Evolutionary conservation across 2,797 vertebrate genomes (phyloP).

Genomic region (Acanthopagrus latus): DNA sequence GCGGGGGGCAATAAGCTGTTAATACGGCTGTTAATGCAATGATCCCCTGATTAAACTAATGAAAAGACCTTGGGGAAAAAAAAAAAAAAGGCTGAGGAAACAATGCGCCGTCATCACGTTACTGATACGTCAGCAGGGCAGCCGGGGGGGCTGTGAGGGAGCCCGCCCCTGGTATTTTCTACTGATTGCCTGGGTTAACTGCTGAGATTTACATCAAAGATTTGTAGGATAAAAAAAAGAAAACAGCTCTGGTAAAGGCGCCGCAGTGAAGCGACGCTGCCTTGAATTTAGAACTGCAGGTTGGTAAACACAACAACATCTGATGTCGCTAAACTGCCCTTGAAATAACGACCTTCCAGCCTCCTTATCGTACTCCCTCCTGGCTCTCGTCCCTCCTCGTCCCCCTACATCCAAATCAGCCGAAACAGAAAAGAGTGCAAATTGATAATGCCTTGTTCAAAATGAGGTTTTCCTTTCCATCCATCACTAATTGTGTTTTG

Average conservation of each 20-base stretch:
- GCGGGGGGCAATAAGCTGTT: neutral
- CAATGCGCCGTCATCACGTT: conserved; percentile 27
- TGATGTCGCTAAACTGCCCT: conserved; percentile 16
- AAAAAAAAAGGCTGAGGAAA: conserved; percentile 33
- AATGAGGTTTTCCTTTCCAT: conserved; percentile 40
- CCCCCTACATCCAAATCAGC: conserved; percentile 25
- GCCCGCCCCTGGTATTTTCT: neutral
- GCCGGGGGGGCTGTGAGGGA: conserved; percentile 1
- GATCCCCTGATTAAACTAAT: conserved; percentile 14
- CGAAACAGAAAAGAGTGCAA: conserved; percentile 34
- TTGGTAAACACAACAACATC: conserved; percentile 6
- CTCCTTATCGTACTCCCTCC: conserved; percentile 25
- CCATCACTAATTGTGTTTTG: conserved; percentile 35
- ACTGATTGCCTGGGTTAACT: conserved; percentile 6
- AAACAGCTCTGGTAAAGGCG: neutral
- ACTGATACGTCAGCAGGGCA: conserved; percentile 26
- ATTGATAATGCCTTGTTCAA: conserved; percentile 43
- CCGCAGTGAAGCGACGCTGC: neutral
- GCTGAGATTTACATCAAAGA: conserved; percentile 6
- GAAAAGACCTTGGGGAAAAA: conserved; percentile 8
- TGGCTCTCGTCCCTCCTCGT: neutral
- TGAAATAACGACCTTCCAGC: conserved; percentile 38
- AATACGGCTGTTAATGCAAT: conserved; percentile 9
- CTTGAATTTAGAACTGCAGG: neutral
- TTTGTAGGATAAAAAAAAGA: neutral